These are phyloP conservation scores for Colius striatus DNA, from an alignment of 2,113 vertebrate genomes.

Conservation along the genomic window DNA sequence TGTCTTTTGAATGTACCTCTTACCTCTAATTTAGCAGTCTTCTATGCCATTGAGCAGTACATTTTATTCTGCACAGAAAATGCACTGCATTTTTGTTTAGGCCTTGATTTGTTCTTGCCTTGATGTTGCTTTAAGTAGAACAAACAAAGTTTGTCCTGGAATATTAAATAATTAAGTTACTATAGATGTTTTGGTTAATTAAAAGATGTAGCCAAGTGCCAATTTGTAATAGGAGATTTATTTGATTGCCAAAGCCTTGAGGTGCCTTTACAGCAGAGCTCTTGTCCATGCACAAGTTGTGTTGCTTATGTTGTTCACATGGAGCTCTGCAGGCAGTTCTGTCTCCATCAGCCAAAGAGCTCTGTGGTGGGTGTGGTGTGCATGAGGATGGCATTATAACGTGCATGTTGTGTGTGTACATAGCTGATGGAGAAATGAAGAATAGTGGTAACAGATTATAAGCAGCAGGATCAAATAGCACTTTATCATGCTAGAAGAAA, in stretches of 20 bases:
- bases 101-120: background rate
- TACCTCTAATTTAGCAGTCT: background rate
- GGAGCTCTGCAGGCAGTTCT: background rate
- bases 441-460: background rate
- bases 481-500: background rate
- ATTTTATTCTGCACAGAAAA: background rate
- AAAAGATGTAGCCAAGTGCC: background rate
- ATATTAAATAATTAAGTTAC: background rate
- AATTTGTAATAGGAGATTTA: background rate
- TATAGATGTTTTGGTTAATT: background rate
- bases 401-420: fast-evolving
- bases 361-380: fast-evolving
- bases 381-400: background rate
- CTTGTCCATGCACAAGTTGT: background rate
- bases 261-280: background rate
- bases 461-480: background rate
- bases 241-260: background rate
- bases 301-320: fast-evolving
- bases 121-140: background rate
- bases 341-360: fast-evolving
- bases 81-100: background rate
- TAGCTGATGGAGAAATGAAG: background rate
- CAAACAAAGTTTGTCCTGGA: background rate
- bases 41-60: background rate
- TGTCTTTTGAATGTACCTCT: background rate